Percentiles rank a stretch among this genome's conserved stretches.
These are phyloP conservation scores for Lagorchestes hirsutus DNA, from an alignment of 2,797 vertebrate species.

Conservation along the genomic window DNA sequence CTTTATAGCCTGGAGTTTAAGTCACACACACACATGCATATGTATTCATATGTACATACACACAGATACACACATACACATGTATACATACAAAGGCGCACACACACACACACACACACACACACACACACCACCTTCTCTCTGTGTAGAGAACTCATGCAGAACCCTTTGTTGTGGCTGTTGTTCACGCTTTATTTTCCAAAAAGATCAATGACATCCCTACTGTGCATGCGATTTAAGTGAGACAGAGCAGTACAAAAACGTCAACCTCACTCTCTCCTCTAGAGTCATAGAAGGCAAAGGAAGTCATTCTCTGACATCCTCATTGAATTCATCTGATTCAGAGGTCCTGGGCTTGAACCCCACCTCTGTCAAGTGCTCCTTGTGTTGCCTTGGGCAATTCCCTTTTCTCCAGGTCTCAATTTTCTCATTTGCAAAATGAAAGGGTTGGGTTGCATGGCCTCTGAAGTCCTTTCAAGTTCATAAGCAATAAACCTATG, in stretches of 20 bases:
- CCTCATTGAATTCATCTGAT: background rate
- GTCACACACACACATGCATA: no score
- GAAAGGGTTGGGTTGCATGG: background rate
- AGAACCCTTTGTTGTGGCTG: background rate
- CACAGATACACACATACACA: no score
- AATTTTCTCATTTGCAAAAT: background rate
- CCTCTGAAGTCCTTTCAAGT: background rate
- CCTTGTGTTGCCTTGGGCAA: background rate
- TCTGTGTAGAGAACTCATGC: background rate
- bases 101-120: no score
- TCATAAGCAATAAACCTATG: background rate
- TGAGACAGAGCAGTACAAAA: background rate
- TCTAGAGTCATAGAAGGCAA: background rate
- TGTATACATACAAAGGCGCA: no score
- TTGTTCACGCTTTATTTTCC: background rate
- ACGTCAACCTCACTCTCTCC: background rate
- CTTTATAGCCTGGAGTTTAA: background rate
- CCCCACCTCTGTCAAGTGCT: background rate
- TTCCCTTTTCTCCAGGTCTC: background rate
- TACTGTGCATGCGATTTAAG: background rate
- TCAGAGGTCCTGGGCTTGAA: background rate
- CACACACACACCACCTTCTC: background rate
- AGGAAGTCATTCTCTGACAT: background rate
- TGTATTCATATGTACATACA: no score
- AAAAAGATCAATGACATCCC: background rate